phyloP scores from a whole-genome alignment of 2,113 vertebrate genomes.

The Campylomormyrus numenius region DNA sequence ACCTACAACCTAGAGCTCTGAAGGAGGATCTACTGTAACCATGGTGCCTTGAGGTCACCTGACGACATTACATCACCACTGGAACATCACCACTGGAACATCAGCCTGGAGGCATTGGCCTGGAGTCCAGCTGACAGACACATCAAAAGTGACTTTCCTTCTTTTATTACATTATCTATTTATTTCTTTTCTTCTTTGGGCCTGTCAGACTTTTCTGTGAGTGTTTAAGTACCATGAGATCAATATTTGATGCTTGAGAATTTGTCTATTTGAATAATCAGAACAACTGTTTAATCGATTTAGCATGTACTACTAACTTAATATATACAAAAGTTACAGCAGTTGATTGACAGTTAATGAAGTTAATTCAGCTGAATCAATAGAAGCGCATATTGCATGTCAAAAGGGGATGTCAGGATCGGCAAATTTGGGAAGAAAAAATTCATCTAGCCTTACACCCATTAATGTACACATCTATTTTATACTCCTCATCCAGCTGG shows the following conservation, averaged over 20 bases:
- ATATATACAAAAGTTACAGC: neutral
- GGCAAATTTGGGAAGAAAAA: neutral
- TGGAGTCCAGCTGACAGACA: neutral
- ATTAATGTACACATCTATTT: neutral
- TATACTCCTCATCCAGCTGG: neutral
- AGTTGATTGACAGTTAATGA: constrained; percentile 4
- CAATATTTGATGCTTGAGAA: neutral
- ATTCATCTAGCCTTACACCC: neutral
- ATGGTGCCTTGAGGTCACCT: neutral
- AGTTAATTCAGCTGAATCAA: neutral
- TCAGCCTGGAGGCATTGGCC: neutral
- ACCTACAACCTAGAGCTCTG: neutral
- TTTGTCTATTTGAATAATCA: constrained; percentile 4
- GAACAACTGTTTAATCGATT: neutral
- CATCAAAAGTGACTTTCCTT: neutral
- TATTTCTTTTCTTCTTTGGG: neutral
- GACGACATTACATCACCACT: neutral
- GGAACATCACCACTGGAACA: too few relatives aligned
- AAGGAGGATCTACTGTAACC: neutral
- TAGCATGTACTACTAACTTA: neutral
- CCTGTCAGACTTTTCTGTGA: neutral
- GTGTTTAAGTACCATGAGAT: neutral
- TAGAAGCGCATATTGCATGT: neutral
- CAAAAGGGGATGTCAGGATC: neutral
- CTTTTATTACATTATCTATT: neutral